Evolutionary conservation across 2,113 vertebrate genomes (phyloP), one percentile per base, ranked within the genome.

Genomic region (Heterotilapia buettikoferi): DNA sequence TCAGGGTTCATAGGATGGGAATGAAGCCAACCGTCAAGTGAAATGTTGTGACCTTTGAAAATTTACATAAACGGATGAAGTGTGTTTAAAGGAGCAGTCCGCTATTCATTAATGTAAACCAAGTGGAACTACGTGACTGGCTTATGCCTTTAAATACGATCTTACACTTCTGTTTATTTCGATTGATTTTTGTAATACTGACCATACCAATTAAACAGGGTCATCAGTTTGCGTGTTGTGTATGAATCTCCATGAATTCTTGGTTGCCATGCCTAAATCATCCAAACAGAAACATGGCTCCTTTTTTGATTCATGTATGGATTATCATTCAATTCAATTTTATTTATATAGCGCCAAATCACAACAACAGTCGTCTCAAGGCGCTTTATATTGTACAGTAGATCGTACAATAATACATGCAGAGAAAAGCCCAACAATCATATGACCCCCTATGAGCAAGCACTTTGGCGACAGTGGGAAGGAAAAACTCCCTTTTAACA

Each of bases 21-120:
- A 43, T 26, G 12, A 73, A 45, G 21, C 68, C 3, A 0, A 18
- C 0, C 16, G 3, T 26, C 3, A 9, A 0, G 14, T 76, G 24
- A 76, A 73, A 54, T 76, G 5, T 29, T 3, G 5, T 47, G 3
- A 76, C 14, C 43, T 76, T 76, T 29, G 3, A 19, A 47, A 2
- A 0, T 7, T 0, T 29, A 29, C 68, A 76, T 29, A 76, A 47
- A 76, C 47, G 10, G 68, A 29, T 47, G 40, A 47, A 29, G 24
- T 47, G 21, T 18, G 21, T 76, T 45, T 47, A 29, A 76, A 29
- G 9, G 21, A 47, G 9, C 21, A 47, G 38, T 11, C 9, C 4
- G 9, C 68, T 47, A 5, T 47, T 4, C 36, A 16, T 6, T 24
- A 43, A 24, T 13, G n/a, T 14, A 43, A 71, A 43, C n/a, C 66